Conservation (phyloP, 1,140 invertebrate genomes). For the Drosophila subobscura region DNA sequence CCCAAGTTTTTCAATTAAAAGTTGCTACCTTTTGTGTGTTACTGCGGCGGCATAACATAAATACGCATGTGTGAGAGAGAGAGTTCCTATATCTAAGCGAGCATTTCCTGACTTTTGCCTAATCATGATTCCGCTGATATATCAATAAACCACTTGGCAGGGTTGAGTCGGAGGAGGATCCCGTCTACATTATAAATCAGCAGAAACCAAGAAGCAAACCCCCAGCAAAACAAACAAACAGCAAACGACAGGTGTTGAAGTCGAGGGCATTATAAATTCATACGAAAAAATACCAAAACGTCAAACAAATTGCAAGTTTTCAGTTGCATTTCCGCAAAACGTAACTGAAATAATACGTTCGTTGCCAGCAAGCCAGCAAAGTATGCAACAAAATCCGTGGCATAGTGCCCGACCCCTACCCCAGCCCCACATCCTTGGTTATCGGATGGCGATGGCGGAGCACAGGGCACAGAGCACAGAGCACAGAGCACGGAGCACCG, state of each 20-base stretch:
- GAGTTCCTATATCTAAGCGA: conserved; percentile 25
- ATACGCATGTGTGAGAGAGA: conserved; percentile 70
- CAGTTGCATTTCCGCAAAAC: conserved; percentile 81
- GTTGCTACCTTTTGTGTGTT: conserved; percentile 81
- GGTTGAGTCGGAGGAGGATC: conserved; percentile 19
- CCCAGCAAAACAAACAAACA: conserved; percentile 34
- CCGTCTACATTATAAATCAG: conserved; percentile 54
- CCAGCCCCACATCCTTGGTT: conserved; percentile 20
- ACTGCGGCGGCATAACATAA: conserved; percentile 74
- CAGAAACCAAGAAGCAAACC: conserved; percentile 35
- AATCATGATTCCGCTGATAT: conserved; percentile 62
- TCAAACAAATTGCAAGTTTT: conserved; percentile 82
- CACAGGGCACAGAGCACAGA: too few relatives aligned
- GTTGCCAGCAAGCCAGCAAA: conserved; percentile 55
- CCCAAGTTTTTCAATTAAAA: conserved; percentile 82
- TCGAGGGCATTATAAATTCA: conserved; percentile 76
- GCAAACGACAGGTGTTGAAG: conserved; percentile 71
- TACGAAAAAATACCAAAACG: conserved; percentile 76
- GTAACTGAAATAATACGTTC: conserved; percentile 79
- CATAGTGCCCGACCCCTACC: neutral
- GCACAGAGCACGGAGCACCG: conserved; percentile 33
- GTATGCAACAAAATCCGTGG: conserved; percentile 46
- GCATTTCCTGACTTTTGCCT: conserved; percentile 52
- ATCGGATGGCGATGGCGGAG: conserved; percentile 51
- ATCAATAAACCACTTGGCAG: conserved; percentile 68